Percentiles rank a stretch among this genome's conserved stretches.
These are phyloP conservation scores for Elephas maximus DNA, from an alignment of 2,113 vertebrate species.

Conservation along the genomic window DNA sequence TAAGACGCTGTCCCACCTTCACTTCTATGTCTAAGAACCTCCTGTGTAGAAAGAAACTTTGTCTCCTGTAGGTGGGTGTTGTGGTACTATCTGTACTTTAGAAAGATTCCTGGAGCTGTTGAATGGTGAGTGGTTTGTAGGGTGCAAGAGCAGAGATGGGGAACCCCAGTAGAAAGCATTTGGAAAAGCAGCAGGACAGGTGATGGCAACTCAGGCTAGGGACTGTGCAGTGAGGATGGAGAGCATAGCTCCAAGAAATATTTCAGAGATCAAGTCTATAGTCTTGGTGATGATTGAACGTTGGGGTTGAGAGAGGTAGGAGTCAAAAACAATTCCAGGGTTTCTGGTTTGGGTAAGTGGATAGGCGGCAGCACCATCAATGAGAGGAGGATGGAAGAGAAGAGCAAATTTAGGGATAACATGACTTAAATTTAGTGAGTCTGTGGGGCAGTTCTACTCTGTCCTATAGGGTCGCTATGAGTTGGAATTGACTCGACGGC, in stretches of 20 bases:
- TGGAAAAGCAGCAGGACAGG: neutral
- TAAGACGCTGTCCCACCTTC: neutral
- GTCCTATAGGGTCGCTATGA: too few species aligned
- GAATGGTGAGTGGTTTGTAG: constrained; percentile 22
- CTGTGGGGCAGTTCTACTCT: neutral
- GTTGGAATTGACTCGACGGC: too few species aligned
- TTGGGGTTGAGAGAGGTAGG: neutral
- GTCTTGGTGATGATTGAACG: neutral
- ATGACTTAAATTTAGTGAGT: neutral
- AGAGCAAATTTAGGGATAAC: neutral
- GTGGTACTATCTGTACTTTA: neutral
- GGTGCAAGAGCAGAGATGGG: neutral
- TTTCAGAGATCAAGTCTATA: neutral
- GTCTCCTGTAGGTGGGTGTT: neutral
- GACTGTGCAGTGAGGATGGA: neutral
- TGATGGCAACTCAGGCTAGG: neutral
- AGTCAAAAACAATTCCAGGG: neutral
- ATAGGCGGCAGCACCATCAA: neutral
- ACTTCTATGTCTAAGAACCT: neutral
- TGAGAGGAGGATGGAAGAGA: neutral
- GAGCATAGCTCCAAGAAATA: neutral
- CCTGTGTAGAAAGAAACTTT: neutral
- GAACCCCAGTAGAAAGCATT: neutral
- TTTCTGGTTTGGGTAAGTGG: constrained; percentile 13
- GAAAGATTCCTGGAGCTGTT: constrained; percentile 22